Evolutionary conservation across 1,140 invertebrate species (phyloP), one percentile per base, ranked within the genome.

Genomic region (Aethina tumida): DNA sequence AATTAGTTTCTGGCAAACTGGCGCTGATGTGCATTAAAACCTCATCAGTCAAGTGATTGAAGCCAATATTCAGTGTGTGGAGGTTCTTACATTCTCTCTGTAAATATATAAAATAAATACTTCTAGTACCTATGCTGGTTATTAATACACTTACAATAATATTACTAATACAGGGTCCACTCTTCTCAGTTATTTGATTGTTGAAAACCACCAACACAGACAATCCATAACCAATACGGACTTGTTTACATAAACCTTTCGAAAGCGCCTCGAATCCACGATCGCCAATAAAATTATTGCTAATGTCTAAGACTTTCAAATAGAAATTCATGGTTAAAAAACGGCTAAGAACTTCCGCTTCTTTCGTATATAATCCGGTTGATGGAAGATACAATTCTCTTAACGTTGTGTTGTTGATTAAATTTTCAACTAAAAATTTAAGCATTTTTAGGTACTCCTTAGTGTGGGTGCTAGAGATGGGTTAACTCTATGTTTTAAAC

Each of bases 281-380:
- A 49, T 60, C 58, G 17, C 58, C 58, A 25, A 60, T 55, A 22
- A 37, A 44, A 39, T 60, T 60, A 42, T 60, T 60, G 43, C 58
- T 56, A n/a, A 60, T 50, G 36, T 60, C 53, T 21, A 60, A 39
- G 9, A 58, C 49, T 42, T 53, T 50, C 7, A 60, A 39, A 34
- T 50, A 42, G 21, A 30, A 36, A 41, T 60, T 58, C 27, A 51
- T 55, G 17, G 35, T 37, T 12, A 60, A 32, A 25, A 58, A 56
- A 28, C 40, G 41, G 12, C 49, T 49, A 9, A 60, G 40, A 17
- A 40, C 31, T 29, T 58, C 54, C n/a, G 58, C 52, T 46, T 60
- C 58, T 44, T 50, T 53, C 15, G 53, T 55, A 43, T 58, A 60
- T 15, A 60, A 41, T 18, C 53, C 52, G n/a, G 53, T 50, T 13